These are phyloP conservation scores for Haliaeetus leucogaster DNA, from an alignment of 2,113 vertebrate genomes.

Conservation along the genomic window DNA sequence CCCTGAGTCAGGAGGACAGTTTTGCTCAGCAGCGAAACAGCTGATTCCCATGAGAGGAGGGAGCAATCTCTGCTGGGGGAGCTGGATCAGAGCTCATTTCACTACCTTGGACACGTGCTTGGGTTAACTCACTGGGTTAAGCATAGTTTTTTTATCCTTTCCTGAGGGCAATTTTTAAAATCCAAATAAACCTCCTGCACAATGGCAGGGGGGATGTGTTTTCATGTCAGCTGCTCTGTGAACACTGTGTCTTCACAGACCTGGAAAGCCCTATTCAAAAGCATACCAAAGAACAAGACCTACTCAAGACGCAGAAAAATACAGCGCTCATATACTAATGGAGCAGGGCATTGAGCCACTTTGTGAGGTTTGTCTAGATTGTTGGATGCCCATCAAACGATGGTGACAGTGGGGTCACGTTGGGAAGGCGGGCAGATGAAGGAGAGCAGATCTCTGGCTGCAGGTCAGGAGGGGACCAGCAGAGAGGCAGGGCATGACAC, in stretches of 20 bases:
- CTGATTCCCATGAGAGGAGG: neutral
- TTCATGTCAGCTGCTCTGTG: neutral
- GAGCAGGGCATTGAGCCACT: neutral
- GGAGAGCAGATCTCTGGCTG: neutral
- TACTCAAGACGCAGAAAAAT: neutral
- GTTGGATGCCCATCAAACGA: neutral
- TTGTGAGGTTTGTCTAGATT: neutral
- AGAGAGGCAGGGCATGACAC: neutral
- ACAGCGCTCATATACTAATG: neutral
- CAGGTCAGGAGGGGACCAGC: neutral
- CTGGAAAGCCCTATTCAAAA: neutral
- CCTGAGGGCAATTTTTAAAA: neutral
- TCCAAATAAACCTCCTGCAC: neutral
- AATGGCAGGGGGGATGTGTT: neutral
- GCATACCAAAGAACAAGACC: neutral
- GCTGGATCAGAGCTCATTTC: neutral
- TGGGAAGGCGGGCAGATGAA: neutral
- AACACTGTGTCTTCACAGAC: neutral
- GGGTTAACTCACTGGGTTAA: neutral
- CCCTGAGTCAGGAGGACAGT: neutral
- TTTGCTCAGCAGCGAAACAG: neutral
- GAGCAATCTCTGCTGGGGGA: neutral
- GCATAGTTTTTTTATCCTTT: neutral
- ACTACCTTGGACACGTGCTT: neutral
- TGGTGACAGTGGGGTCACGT: rapidly evolving